phyloP scores from a whole-genome alignment of 2,888 invertebrate genomes.

The Lithosia quadra region DNA sequence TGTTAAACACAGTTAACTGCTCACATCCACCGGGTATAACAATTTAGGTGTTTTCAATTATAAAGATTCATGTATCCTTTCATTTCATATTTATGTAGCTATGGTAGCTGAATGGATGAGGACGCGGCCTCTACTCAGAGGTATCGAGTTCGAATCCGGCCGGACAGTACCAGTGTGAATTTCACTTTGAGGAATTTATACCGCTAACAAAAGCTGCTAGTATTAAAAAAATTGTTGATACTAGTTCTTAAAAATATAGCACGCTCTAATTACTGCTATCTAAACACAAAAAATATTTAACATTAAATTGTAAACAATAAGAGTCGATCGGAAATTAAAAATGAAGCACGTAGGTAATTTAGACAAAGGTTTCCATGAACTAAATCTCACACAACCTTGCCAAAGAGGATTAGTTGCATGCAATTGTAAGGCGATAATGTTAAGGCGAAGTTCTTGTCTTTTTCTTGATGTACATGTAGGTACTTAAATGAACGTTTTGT shows the following conservation, averaged over 20 bases:
- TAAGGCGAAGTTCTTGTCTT: conserved; percentile 19
- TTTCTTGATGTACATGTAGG: not conserved
- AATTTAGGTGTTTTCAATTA: conserved; percentile 15
- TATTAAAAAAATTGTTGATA: not conserved
- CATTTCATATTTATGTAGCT: too few relatives aligned
- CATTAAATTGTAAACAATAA: not conserved
- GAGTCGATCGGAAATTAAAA: conserved; percentile 17
- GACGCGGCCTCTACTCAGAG: too few relatives aligned
- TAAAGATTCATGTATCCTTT: conserved; percentile 18
- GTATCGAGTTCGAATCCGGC: too few relatives aligned
- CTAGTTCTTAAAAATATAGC: conserved; percentile 4
- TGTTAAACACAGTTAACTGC: conserved; percentile 6
- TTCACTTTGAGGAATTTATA: too few relatives aligned
- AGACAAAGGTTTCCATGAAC: conserved; percentile 73
- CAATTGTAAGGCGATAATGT: conserved; percentile 43
- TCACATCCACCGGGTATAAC: conserved; percentile 9
- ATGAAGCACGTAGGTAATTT: conserved; percentile 32
- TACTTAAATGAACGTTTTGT: too few relatives aligned
- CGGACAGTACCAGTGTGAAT: too few relatives aligned
- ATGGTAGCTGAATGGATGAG: too few relatives aligned
- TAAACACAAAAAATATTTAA: conserved; percentile 9
- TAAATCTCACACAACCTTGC: conserved; percentile 75
- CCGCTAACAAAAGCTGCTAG: too few relatives aligned
- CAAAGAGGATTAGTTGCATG: conserved; percentile 60
- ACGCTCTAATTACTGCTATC: conserved; percentile 16